These are phyloP conservation scores for Anthophora plumipes DNA, from an alignment of 2,888 invertebrate species.

Conservation along the genomic window DNA sequence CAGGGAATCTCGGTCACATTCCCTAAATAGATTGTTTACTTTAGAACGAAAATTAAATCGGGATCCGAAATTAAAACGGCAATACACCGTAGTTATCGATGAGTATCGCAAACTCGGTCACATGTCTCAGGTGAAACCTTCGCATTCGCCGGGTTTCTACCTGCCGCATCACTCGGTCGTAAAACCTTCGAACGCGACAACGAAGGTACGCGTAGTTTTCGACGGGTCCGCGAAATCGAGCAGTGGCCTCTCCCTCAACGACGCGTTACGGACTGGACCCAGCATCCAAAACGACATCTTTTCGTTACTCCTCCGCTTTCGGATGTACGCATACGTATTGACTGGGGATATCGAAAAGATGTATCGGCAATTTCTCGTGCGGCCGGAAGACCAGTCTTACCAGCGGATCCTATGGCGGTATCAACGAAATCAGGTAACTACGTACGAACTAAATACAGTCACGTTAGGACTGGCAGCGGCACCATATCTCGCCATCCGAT, in stretches of 20 bases:
- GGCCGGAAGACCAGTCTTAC: conserved; percentile 2
- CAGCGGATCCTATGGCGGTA: conserved; percentile 20
- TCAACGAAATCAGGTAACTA: neutral
- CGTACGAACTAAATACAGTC: conserved; percentile 18
- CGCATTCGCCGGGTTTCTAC: too few species aligned
- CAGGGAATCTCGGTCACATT: too few species aligned
- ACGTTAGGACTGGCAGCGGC: conserved; percentile 19
- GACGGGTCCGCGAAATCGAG: neutral
- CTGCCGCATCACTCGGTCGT: too few species aligned
- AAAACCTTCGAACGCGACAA: too few species aligned
- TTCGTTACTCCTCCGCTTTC: neutral
- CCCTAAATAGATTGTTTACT: too few species aligned
- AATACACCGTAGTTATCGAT: too few species aligned
- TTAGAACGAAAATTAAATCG: too few species aligned
- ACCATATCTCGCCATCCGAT: conserved; percentile 15
- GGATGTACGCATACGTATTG: neutral
- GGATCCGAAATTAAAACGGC: too few species aligned
- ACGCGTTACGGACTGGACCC: conserved; percentile 9
- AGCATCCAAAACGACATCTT: conserved; percentile 16
- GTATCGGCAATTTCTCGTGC: conserved; percentile 8
- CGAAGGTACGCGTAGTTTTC: neutral
- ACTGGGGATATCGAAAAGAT: conserved; percentile 33
- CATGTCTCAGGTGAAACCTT: too few species aligned
- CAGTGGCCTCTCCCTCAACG: conserved; percentile 15
- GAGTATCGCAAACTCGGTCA: too few species aligned